phyloP scores from a whole-genome alignment of 2,797 vertebrate species.

The Sebastes minor region DNA sequence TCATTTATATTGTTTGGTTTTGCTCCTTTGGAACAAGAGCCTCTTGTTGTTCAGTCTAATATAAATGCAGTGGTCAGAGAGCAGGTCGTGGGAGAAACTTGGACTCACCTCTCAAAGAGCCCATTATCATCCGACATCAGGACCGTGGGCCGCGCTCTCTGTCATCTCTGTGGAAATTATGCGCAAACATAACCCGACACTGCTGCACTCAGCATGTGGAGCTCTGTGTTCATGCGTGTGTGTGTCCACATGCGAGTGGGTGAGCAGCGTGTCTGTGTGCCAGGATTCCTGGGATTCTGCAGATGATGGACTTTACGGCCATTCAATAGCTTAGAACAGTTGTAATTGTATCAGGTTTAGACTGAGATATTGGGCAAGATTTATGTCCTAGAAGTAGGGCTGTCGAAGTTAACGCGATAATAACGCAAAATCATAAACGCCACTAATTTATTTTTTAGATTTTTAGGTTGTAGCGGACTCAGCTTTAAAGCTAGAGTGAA shows the following conservation, averaged over 20 bases:
- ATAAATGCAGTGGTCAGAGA: conserved; percentile 46
- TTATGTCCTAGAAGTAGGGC: not conserved
- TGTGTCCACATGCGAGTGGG: conserved; percentile 36
- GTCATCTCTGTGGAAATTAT: conserved; percentile 57
- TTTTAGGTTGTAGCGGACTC: too few species aligned
- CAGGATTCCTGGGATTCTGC: conserved; percentile 67
- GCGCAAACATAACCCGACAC: conserved; percentile 35
- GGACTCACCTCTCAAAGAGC: conserved; percentile 64
- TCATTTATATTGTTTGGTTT: conserved; percentile 21
- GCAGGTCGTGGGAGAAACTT: conserved; percentile 64
- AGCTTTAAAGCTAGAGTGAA: too few species aligned
- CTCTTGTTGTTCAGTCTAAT: conserved; percentile 41
- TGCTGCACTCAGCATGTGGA: conserved; percentile 1
- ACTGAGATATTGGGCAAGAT: not conserved
- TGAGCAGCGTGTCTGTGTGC: not conserved
- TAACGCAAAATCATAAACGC: too few species aligned
- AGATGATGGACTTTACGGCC: conserved; percentile 20
- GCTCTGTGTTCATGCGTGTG: conserved; percentile 6
- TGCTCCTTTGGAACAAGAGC: conserved; percentile 37
- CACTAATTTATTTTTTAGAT: too few species aligned
- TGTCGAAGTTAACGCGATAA: too few species aligned
- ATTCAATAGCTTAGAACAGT: not conserved
- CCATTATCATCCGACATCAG: conserved; percentile 59
- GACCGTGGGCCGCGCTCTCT: conserved; percentile 38
- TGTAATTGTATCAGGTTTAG: not conserved